A percentile compares a stretch with the other conserved stretches of the same genome.
Evolutionary conservation across 2,888 invertebrate species (phyloP).

Genomic region (Harpalus rufipes): DNA sequence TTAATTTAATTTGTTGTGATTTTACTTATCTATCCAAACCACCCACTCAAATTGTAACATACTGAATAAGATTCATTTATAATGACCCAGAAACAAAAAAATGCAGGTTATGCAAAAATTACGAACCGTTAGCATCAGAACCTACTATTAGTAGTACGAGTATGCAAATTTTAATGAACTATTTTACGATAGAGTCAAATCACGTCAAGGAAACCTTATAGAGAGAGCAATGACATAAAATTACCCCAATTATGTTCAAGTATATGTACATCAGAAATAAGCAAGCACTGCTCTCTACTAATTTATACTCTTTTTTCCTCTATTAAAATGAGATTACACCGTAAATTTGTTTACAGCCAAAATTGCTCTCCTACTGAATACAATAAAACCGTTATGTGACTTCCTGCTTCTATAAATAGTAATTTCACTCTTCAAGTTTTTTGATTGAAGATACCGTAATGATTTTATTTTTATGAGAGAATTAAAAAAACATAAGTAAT

Average conservation of each 20-base stretch:
- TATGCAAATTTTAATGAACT: conserved; percentile 18
- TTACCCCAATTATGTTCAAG: conserved; percentile 53
- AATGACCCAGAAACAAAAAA: not conserved
- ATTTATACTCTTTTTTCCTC: conserved; percentile 17
- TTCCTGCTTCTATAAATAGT: conserved; percentile 43
- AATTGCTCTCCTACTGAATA: conserved; percentile 17
- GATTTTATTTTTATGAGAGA: conserved; percentile 14
- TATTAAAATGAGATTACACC: conserved; percentile 57
- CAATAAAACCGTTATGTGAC: conserved; percentile 14
- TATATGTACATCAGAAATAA: not conserved
- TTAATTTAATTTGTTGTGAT: no score
- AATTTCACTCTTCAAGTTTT: conserved; percentile 33
- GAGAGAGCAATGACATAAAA: conserved; percentile 60
- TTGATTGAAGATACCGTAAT: conserved; percentile 35
- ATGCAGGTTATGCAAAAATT: not conserved
- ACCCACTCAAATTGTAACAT: no score
- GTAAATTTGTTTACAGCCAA: conserved; percentile 30
- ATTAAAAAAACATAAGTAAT: conserved; percentile 12
- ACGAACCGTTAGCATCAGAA: conserved; percentile 8
- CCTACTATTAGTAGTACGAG: conserved; percentile 14
- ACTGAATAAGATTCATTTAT: not conserved
- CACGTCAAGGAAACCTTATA: conserved; percentile 3
- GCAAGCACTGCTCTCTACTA: not conserved
- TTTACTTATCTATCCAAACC: no score
- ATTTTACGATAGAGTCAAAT: conserved; percentile 5